Conservation (phyloP, 2,113 vertebrate species). For the Hylia prasina region DNA sequence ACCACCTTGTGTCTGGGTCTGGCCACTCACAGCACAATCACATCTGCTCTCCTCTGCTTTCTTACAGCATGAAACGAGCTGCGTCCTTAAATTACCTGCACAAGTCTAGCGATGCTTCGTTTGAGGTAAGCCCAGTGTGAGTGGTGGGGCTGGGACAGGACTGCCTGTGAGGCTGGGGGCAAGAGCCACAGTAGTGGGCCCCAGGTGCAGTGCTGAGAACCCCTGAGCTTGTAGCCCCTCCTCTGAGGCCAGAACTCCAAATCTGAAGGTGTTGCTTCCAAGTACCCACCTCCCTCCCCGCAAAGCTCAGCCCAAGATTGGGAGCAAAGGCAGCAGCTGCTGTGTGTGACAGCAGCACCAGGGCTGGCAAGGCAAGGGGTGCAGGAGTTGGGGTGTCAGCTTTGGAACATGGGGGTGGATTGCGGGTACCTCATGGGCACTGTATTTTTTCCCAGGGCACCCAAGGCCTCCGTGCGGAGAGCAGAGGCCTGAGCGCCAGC, state of each 20-base stretch:
- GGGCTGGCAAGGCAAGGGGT: accelerated
- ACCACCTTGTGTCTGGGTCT: not conserved
- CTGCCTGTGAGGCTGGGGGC: accelerated
- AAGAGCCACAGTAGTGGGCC: accelerated
- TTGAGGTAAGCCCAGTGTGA: conserved; percentile 77
- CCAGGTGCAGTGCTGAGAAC: accelerated
- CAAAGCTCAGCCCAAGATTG: not conserved
- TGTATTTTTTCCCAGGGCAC: conserved; percentile 54
- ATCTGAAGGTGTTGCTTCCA: not conserved
- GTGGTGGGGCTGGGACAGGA: not conserved
- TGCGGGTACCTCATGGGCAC: not conserved
- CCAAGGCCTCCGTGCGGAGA: conserved; percentile 50
- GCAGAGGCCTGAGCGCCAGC: conserved; percentile 67
- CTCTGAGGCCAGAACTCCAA: not conserved
- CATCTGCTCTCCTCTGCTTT: not conserved
- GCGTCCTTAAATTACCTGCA: conserved; percentile 91
- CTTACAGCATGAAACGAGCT: conserved; percentile 90
- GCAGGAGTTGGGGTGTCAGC: not conserved
- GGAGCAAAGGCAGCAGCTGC: not conserved
- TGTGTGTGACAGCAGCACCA: accelerated
- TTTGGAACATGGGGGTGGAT: accelerated
- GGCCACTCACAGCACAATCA: not conserved
- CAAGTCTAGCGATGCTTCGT: conserved; percentile 80
- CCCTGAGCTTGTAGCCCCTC: not conserved
- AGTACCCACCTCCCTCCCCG: accelerated